Base-by-base conservation (phyloP, 2,113 vertebrate species). In the Corythornis cristatus region DNA sequence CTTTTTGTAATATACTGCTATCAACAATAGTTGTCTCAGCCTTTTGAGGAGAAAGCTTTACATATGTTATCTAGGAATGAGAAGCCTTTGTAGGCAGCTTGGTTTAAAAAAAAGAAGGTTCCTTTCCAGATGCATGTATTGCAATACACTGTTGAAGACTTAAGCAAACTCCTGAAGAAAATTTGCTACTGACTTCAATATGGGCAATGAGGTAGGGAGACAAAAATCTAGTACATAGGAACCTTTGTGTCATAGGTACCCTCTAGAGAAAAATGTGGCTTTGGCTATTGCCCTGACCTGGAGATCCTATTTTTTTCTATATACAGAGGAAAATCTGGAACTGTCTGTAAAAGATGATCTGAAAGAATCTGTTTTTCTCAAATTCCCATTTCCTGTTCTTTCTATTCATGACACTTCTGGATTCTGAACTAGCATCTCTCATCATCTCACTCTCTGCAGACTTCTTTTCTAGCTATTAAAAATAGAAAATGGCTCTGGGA, bases 401-500 rank as follows among this genome's bases (percentile, higher is more conserved):
- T 84, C 31, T 93, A 0, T 29, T 33, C 7, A 79, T 45, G 19
- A 5, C 35, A 45, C 21, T 85, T 91, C 12, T 33, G 42, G 35
- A 50, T 92, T 87, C 71, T 83, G 71, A 45, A 73, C 50, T 93
- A 85, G 54, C 58, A 85, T 33, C 53, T 65, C 18, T 68, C 53
- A 76, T 23, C 74, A 79, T 76, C 54, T 89, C 26, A 42, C 37
- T 50, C 74, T 89, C 42, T 77, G 56, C 56, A 83, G 20, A 35
- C n/a, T 88, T 60, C 62, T 87, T 43, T 37, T 64, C 11, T 45
- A 31, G 46, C 88, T 91, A 61, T 90, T 57, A 86, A 54, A 91
- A 93, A 58, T 22, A 85, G 86, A 92, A 93, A 82, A 78, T 48
- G 66, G n/a, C 57, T 72, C 72, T 94, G 60, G 61, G 66, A 71